phyloP scores from a whole-genome alignment of 2,888 invertebrate species.

The Brassicogethes aeneus region DNA sequence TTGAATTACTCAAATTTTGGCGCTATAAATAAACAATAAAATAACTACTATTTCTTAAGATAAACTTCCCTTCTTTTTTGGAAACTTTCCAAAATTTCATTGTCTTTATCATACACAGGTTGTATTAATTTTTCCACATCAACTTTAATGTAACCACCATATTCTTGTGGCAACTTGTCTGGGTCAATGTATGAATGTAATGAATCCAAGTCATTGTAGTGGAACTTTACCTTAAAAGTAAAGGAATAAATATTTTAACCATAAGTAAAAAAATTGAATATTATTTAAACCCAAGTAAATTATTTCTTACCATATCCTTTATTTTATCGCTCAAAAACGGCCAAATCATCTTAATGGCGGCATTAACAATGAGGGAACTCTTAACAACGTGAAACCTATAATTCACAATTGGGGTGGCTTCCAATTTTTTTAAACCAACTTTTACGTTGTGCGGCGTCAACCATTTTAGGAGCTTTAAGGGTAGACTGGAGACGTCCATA shows the following conservation, averaged over 20 bases:
- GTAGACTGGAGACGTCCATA: constrained; percentile 31
- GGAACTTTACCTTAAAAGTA: constrained; percentile 42
- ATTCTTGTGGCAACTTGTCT: constrained; percentile 44
- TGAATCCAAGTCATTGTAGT: constrained; percentile 44
- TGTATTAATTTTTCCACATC: constrained; percentile 22
- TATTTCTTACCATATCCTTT: constrained; percentile 23
- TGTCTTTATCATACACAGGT: constrained; percentile 22
- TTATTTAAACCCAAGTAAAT: too few species aligned
- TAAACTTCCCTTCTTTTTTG: constrained; percentile 7
- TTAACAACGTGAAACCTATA: constrained; percentile 33
- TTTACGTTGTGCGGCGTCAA: constrained; percentile 30
- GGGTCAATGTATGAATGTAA: constrained; percentile 44
- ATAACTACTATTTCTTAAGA: too few species aligned
- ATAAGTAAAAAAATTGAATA: too few species aligned
- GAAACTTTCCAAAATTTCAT: constrained; percentile 24
- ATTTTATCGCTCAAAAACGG: constrained; percentile 31
- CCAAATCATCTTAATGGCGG: constrained; percentile 31
- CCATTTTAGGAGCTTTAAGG: constrained; percentile 31
- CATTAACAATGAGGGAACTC: constrained; percentile 26
- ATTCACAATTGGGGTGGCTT: constrained; percentile 29
- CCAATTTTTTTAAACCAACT: constrained; percentile 22
- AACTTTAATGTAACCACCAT: constrained; percentile 46
- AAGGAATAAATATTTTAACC: not conserved
- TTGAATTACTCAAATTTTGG: too few species aligned
- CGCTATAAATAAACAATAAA: too few species aligned